These are phyloP conservation scores for Ciconia nigra DNA, from an alignment of 2,797 vertebrate species.

Conservation along the genomic window DNA sequence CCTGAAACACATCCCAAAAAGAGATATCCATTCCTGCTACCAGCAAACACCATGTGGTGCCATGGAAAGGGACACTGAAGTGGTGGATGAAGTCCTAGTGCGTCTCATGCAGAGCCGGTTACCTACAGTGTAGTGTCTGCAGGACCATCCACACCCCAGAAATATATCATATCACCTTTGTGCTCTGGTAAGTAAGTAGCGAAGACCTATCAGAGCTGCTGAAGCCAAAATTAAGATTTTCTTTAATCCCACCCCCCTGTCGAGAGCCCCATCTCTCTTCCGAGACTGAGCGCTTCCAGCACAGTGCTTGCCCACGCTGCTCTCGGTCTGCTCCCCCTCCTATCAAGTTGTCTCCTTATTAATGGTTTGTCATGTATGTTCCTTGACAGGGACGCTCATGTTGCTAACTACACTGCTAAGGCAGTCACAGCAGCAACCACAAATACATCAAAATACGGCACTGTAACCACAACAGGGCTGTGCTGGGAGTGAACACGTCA, in stretches of 20 bases:
- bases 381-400: background rate
- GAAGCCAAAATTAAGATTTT: background rate
- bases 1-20: background rate
- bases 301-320: fast-evolving
- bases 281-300: fast-evolving
- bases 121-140: background rate
- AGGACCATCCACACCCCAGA: background rate
- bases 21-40: background rate
- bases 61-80: background rate
- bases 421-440: background rate
- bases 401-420: background rate
- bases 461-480: background rate
- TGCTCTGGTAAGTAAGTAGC: background rate
- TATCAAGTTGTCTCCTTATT: background rate
- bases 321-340: background rate
- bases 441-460: background rate
- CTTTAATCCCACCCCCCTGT: too few relatives aligned
- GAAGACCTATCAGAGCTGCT: background rate
- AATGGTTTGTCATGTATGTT: background rate
- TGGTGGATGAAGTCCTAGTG: background rate
- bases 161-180: background rate
- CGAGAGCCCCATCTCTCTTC: background rate
- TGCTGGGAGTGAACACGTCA: fast-evolving
- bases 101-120: fast-evolving
- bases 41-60: background rate